phyloP scores from a whole-genome alignment of 2,113 vertebrate species.

The Sminthopsis crassicaudata region DNA sequence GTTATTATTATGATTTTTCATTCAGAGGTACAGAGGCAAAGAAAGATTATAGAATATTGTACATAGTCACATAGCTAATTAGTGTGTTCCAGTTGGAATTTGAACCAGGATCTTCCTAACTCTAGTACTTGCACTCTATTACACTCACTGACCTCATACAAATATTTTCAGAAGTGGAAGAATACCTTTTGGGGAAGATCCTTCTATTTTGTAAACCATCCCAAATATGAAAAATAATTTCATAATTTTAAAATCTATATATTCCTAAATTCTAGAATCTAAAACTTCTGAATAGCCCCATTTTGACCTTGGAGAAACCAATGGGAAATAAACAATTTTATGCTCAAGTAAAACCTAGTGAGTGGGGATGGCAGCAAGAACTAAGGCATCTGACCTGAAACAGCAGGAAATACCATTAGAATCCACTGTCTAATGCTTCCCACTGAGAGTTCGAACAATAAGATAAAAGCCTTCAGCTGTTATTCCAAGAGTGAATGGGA shows the following conservation, averaged over 20 bases:
- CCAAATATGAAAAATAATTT: background rate
- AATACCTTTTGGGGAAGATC: background rate
- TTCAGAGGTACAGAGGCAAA: background rate
- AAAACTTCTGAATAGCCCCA: background rate
- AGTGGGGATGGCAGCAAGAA: background rate
- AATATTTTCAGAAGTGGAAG: background rate
- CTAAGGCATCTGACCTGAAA: background rate
- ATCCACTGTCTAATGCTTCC: background rate
- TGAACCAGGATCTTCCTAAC: background rate
- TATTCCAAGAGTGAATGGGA: background rate
- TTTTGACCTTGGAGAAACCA: background rate
- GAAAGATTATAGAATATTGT: background rate
- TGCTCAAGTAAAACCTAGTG: background rate
- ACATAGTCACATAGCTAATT: background rate
- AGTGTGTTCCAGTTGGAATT: background rate
- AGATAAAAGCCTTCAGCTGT: conserved; percentile 8
- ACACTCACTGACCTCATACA: background rate
- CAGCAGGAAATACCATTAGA: background rate
- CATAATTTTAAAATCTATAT: background rate
- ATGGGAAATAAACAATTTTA: background rate
- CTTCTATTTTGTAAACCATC: background rate
- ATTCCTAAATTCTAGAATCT: background rate
- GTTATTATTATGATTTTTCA: background rate
- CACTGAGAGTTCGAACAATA: background rate
- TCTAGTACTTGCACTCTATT: background rate